A percentile compares a stretch with the other conserved stretches of the same genome.
Conservation (phyloP, 2,797 vertebrate genomes). For the Leptatherina wallacei region DNA sequence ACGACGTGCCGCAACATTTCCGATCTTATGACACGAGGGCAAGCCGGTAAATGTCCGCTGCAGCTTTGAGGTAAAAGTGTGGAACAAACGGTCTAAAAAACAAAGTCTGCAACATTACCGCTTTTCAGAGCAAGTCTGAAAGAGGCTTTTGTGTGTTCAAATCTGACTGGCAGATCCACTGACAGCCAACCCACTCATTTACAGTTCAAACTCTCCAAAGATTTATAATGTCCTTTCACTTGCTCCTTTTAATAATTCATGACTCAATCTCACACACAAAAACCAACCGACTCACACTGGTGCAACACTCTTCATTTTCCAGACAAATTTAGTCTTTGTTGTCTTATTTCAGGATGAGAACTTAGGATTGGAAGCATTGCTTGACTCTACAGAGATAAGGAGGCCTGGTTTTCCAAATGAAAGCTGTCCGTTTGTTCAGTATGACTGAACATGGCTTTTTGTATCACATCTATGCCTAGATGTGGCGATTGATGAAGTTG, state of each 20-base stretch:
- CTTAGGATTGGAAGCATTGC: constrained; percentile 26
- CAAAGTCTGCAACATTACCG: too few relatives aligned
- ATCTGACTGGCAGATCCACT: constrained; percentile 48
- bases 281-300: constrained; percentile 27
- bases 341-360: constrained; percentile 14
- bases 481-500: constrained; percentile 72
- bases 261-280: constrained; percentile 47
- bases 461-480: constrained; percentile 20
- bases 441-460: constrained; percentile 67
- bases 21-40: too few relatives aligned
- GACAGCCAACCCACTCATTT: constrained; percentile 49
- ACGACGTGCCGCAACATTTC: too few relatives aligned
- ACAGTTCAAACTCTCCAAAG: constrained; percentile 56
- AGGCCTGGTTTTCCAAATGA: constrained; percentile 36
- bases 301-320: constrained; percentile 19
- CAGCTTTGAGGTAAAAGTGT: too few relatives aligned
- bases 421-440: constrained; percentile 45
- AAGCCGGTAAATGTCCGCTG: too few relatives aligned
- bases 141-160: constrained; percentile 25
- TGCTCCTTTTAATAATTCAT: constrained; percentile 65
- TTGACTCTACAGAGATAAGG: constrained; percentile 40
- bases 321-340: neutral
- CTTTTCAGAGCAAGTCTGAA: too few relatives aligned
- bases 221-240: constrained; percentile 60
- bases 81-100: too few relatives aligned